Percentiles rank a stretch among this genome's conserved stretches.
phyloP scores from a whole-genome alignment of 1,140 invertebrate species.

The Platyscapa corneri region DNA sequence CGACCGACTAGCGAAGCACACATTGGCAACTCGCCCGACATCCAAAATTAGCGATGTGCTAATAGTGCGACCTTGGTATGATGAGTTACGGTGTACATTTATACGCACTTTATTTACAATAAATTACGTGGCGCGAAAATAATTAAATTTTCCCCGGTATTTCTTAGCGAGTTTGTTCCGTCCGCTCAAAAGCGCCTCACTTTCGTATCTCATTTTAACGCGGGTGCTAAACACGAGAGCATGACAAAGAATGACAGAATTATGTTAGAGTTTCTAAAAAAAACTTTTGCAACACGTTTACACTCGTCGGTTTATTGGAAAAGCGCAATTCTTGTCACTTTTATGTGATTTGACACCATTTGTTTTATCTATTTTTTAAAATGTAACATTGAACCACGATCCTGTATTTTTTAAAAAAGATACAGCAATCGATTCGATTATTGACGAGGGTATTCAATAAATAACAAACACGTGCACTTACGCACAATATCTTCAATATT shows the following conservation, averaged over 20 bases:
- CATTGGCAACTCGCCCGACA: background rate
- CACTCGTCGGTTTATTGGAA: background rate
- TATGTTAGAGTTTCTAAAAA: background rate
- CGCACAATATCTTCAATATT: background rate
- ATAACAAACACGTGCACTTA: background rate
- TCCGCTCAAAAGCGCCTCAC: background rate
- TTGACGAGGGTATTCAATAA: background rate
- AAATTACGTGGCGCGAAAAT: background rate
- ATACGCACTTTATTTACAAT: background rate
- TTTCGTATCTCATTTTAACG: background rate
- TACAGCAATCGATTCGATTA: background rate
- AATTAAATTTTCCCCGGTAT: background rate
- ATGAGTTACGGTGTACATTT: background rate
- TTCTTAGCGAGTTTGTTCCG: background rate
- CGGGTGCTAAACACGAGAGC: background rate
- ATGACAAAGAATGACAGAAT: background rate
- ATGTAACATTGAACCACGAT: background rate
- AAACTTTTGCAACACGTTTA: background rate
- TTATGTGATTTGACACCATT: background rate
- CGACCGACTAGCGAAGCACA: background rate
- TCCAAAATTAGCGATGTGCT: conserved; percentile 4
- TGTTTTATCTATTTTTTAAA: too few relatives aligned
- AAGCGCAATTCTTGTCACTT: background rate
- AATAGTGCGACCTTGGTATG: background rate
- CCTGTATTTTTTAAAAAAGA: background rate